phyloP scores from a whole-genome alignment of 2,113 vertebrate genomes.

The Aramus guarauna region DNA sequence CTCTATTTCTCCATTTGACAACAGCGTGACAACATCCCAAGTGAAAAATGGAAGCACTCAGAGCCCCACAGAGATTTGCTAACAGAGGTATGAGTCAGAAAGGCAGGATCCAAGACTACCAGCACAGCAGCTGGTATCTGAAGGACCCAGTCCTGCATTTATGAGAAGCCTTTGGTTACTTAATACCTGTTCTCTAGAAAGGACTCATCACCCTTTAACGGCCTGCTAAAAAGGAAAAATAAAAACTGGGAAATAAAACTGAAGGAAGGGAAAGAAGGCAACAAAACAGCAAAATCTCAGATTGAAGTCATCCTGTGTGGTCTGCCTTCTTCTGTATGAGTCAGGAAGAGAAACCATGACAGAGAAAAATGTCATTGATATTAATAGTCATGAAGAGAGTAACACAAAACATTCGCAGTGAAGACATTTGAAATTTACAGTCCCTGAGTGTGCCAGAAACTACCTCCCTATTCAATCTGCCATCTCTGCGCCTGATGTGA shows the following conservation, averaged over 20 bases:
- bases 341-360: background rate
- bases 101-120: background rate
- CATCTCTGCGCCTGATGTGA: background rate
- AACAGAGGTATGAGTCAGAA: background rate
- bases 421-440: background rate
- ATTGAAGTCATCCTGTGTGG: slow-evolving; percentile 4
- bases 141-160: background rate
- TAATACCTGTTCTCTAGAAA: background rate
- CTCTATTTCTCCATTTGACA: background rate
- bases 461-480: background rate
- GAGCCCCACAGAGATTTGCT: background rate
- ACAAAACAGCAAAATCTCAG: background rate
- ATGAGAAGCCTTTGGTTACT: background rate
- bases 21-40: background rate
- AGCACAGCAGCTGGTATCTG: background rate
- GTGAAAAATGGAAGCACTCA: background rate
- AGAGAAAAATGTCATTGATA: slow-evolving; percentile 19
- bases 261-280: background rate
- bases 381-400: background rate
- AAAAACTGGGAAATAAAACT: background rate
- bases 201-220: background rate
- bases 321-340: slow-evolving; percentile 12
- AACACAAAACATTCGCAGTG: slow-evolving; percentile 1
- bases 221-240: background rate
- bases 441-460: background rate